A percentile compares a stretch with the other conserved stretches of the same genome.
Evolutionary conservation across 2,888 invertebrate species (phyloP).

Genomic region (Cylloceria caligata): DNA sequence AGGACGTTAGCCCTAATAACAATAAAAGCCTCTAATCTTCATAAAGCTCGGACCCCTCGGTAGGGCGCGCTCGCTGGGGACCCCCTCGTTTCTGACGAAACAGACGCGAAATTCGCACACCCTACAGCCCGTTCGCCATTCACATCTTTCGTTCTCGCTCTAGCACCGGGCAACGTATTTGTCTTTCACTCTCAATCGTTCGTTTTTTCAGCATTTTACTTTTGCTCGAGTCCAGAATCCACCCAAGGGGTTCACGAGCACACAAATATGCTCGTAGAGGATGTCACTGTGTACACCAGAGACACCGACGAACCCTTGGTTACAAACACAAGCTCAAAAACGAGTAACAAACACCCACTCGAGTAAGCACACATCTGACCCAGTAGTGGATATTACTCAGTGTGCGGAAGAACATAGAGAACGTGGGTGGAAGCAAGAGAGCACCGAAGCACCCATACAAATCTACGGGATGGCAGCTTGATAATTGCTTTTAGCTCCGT

Average conservation of each 20-base stretch:
- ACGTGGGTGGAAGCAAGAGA: slow-evolving; percentile 31
- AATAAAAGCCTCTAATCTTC: slow-evolving; percentile 77
- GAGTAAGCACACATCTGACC: slow-evolving; percentile 46
- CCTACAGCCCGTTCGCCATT: slow-evolving; percentile 12
- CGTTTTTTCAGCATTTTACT: slow-evolving; percentile 46
- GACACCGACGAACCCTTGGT: slow-evolving; percentile 28
- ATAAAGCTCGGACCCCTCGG: slow-evolving; percentile 70
- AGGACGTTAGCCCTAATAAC: slow-evolving; percentile 71
- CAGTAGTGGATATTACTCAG: slow-evolving; percentile 71
- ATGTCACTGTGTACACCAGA: slow-evolving; percentile 16
- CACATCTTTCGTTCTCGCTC: slow-evolving; percentile 21
- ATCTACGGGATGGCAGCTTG: slow-evolving; percentile 74
- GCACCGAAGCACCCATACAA: slow-evolving; percentile 69
- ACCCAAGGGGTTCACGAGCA: slow-evolving; percentile 40
- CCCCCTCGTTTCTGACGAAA: slow-evolving; percentile 56
- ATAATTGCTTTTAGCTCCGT: slow-evolving; percentile 77
- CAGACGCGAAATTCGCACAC: slow-evolving; percentile 49
- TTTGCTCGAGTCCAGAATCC: slow-evolving; percentile 51
- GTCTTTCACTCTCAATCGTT: slow-evolving; percentile 13
- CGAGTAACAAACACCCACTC: slow-evolving; percentile 46
- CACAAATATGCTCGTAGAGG: slow-evolving; percentile 29
- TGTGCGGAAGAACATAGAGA: slow-evolving; percentile 54
- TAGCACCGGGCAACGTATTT: not conserved
- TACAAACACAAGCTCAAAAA: slow-evolving; percentile 39
- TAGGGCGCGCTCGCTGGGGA: slow-evolving; percentile 37